Base-by-base conservation (phyloP, 2,797 vertebrate species). In the Ambastaia sidthimunki region DNA sequence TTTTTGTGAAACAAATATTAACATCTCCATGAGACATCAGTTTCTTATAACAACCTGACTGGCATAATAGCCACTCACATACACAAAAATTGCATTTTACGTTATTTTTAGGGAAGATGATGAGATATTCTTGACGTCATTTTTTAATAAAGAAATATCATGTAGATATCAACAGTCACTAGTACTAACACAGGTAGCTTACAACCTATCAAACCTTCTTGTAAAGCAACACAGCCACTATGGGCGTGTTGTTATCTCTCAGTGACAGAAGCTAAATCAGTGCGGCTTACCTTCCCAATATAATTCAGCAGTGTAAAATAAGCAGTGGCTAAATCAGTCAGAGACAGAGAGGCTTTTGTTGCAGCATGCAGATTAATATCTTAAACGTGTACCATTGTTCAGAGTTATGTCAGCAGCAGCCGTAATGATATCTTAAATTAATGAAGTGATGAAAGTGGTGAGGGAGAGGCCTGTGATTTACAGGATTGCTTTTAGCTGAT, bases 341-440 rank as follows among this genome's bases (percentile, higher is more conserved):
- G 57, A 79, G 57, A 85, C 82, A 83, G 68, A 83, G 80, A 78
- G 74, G 71, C 73, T 83, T 86, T 83, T 87, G 83, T 85, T 80
- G 80, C 74, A 57, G 44, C 44, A 60, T 67, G 76, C 82, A 82
- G 86, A 87, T 87, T 84, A 87, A 87, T 87, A 87, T 85, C 84
- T 95, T 95, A 94, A 94, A 92, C 91, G 90, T 95, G 94, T 95
- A 94, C 94, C 94, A 94, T 94, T 95, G 94, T 95, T 95, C 94
- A 95, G 94, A 95, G 94, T 95, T 94, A 95, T 95, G 95, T 95
- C 94, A 95, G 93, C 93, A 93, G 93, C 91, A 90, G 94, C 93
- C 93, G 94, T 95, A 95, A 95, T 95, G 95, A 95, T 95, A 94
- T 95, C 94, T 95, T 95, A 95, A 95, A 96, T 96, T 95, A 96